Evolutionary conservation across 1,140 invertebrate species (phyloP), one percentile per base, ranked within the genome.

Genomic region (Bombus consobrinus): DNA sequence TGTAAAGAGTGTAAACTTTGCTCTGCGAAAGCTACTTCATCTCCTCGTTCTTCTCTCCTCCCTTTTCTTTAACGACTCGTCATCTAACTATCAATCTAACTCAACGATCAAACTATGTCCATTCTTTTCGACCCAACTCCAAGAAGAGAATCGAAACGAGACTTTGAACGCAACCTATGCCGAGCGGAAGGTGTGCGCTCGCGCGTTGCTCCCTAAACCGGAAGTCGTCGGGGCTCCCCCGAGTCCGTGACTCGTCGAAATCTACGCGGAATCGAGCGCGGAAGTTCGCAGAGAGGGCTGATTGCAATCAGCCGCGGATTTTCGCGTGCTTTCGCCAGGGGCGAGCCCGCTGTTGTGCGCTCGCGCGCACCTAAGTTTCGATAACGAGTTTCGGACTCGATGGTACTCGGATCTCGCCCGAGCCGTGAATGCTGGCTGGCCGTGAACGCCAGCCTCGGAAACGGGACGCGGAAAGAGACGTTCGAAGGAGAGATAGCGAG

Each of bases 221-320:
- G 92, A 93, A 93, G 92, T 92, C 89, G 89, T 89, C 83, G 77
- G 57, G n/a, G 43, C 57, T 69, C 68, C 75, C 57, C 43, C 10
- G 87, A 53, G 71, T 43, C 32, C 15, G 47, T n/a, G 32, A 28
- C 53, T 57, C 73, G 47, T 47, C 53, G 76, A 69, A 37, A 47
- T 78, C 72, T 32, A 59, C 73, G 87, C 59, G 57, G n/a, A 66
- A 86, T 89, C 86, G 86, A 91, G 90, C 83, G 90, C 90, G 93
- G 90, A 93, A 93, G 89, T 92, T 84, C 82, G 78, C 89, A 85
- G 91, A 92, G 83, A 92, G 91, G 85, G 79, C 87, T 94, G 94
- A 94, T 94, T 94, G 92, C 92, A 94, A 94, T 94, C 93, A 94
- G 89, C 83, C 83, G 69, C 57, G 85, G 89, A 90, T 91, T 93